Conservation (phyloP, 2,888 invertebrate species). For the Pegoplata infirma region DNA sequence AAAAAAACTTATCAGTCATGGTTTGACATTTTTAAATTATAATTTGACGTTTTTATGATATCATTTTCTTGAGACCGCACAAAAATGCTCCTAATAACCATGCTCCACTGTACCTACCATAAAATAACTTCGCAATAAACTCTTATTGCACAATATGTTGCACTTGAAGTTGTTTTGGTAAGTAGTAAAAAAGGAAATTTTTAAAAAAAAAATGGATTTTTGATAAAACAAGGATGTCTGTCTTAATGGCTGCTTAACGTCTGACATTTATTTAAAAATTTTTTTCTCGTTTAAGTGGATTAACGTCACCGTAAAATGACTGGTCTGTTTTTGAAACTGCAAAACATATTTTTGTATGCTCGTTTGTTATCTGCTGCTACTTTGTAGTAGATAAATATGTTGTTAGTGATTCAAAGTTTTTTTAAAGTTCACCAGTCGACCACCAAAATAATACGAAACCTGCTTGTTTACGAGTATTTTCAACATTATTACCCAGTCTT, state of each 20-base stretch:
- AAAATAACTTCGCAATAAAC: background rate
- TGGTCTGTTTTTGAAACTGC: too few relatives aligned
- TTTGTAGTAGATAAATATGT: too few relatives aligned
- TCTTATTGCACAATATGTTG: slow-evolving; percentile 18
- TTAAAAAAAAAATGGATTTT: background rate
- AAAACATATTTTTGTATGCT: too few relatives aligned
- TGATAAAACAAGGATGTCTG: slow-evolving; percentile 23
- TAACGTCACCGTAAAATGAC: slow-evolving; percentile 40
- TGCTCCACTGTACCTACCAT: background rate
- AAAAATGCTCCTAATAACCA: too few relatives aligned
- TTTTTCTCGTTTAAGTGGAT: slow-evolving; percentile 23
- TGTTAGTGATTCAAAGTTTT: slow-evolving; percentile 22
- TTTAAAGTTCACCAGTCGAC: background rate
- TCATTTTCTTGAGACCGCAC: too few relatives aligned
- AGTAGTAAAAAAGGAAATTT: background rate
- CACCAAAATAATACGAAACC: background rate
- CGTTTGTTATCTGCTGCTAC: too few relatives aligned
- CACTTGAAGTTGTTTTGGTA: slow-evolving; percentile 48
- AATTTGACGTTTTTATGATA: too few relatives aligned
- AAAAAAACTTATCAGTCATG: too few relatives aligned
- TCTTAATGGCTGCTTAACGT: slow-evolving; percentile 20
- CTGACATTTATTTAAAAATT: slow-evolving; percentile 42
- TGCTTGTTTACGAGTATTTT: too few relatives aligned
- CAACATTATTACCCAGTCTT: background rate
- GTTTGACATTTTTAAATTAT: too few relatives aligned